These are phyloP conservation scores for Trachemys scripta DNA, from an alignment of 2,113 vertebrate genomes.

Conservation along the genomic window DNA sequence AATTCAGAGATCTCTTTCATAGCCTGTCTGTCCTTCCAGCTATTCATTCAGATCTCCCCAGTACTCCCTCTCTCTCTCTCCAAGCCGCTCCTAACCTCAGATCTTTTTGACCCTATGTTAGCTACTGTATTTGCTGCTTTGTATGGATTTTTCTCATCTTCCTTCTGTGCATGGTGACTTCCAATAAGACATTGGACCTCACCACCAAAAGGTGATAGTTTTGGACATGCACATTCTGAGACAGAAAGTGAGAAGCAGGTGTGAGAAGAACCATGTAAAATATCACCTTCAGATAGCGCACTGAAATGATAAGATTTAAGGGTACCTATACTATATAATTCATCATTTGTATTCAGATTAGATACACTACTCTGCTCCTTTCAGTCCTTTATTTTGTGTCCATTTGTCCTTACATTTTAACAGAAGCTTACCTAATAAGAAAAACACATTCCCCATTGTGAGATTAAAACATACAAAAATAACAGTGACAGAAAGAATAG, in stretches of 20 bases:
- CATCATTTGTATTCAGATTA: no score
- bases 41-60: neutral
- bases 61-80: neutral
- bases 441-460: no score
- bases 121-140: neutral
- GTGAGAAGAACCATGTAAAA: neutral
- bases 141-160: neutral
- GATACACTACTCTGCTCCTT: no score
- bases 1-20: neutral
- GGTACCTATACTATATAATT: neutral
- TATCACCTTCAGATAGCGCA: neutral
- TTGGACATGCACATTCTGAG: neutral
- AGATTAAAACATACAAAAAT: neutral
- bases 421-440: no score
- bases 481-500: neutral
- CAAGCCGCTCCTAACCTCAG: neutral
- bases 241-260: neutral
- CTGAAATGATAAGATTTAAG: neutral
- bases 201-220: neutral
- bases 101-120: neutral
- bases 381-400: no score
- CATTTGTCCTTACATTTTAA: no score
- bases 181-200: neutral
- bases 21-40: neutral
- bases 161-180: neutral